Conservation (phyloP, 2,797 vertebrate species). For the Phalloptychus januarius region DNA sequence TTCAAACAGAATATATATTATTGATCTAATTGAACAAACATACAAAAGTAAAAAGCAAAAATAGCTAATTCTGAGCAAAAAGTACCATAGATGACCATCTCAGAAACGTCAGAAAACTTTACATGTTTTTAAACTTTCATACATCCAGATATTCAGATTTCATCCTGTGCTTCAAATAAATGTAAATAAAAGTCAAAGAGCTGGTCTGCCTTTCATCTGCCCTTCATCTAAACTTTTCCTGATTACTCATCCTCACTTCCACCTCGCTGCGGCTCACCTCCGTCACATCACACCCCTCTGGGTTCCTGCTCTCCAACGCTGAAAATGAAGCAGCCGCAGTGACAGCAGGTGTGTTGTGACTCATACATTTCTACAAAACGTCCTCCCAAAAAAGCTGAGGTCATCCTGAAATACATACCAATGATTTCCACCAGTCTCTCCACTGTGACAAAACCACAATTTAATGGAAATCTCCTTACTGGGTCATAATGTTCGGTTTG, state of each 20-base stretch:
- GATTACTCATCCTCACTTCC: slow-evolving; percentile 28
- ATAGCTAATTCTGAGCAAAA: not conserved
- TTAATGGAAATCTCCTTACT: not conserved
- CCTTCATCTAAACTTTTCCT: slow-evolving; percentile 18
- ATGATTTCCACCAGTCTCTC: not conserved
- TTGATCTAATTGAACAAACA: not conserved
- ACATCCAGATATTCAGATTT: not conserved
- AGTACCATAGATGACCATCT: not conserved
- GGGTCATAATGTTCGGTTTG: not conserved
- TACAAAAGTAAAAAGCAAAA: not conserved
- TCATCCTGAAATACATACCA: not conserved
- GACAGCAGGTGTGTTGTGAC: slow-evolving; percentile 3
- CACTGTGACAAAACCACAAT: not conserved
- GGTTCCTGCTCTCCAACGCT: not conserved
- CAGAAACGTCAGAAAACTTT: too few species aligned
- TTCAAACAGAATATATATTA: not conserved
- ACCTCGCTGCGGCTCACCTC: not conserved
- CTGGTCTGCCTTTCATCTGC: slow-evolving; percentile 16
- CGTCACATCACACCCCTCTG: not conserved
- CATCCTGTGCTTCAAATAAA: not conserved
- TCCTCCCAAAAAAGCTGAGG: not conserved
- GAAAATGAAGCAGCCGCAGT: not conserved
- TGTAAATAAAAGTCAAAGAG: not conserved
- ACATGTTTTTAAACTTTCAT: too few species aligned
- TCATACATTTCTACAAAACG: not conserved